Base-by-base conservation (phyloP, 2,888 invertebrate genomes). In the Pteria penguin region DNA sequence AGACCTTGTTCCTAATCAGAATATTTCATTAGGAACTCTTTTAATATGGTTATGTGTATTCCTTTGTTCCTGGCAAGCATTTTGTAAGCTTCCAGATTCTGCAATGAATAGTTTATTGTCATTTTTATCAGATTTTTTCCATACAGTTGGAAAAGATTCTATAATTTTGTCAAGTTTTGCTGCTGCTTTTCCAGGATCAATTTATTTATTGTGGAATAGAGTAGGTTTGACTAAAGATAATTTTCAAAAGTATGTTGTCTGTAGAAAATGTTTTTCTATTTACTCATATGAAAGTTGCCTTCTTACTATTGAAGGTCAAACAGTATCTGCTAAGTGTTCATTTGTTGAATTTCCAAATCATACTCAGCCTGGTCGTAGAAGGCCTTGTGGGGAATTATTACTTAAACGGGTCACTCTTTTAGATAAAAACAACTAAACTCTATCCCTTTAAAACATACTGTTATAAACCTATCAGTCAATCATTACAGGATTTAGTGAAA, bases 381-480 rank as follows among this genome's bases (percentile, higher is more conserved):
- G 24, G 36, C 24, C 55, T 32, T 75, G 69, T 75, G 69, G 71
- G 14, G 71, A 71, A 27, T n/a, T 58, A 2, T 45, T 71, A 22
- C 45, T 71, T 14, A 71, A 71, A 52, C 14, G 5, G 27, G 58
- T 71, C 26, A 29, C 26, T 5, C 27, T 58, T 18, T 52, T 29
- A 71, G 29, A 29, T 36, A 29, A 54, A 5, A 33, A 24, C 14
- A 36, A 24, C n/a, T 22, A 71, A 71, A 62, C 54, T 62, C 27
- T 62, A 58, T 61, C 75, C 75, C 2, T 69, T 33, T 57, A 75
- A 75, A 75, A 36, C 54, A 1, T 69, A 69, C 31, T 69, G 69
- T 45, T 75, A 62, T 36, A 75, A 75, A 24, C 52, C 69, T 27
- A 11, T 75, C 24, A 24, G 31, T 2, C 24, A 36, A n/a, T 57